phyloP scores from a whole-genome alignment of 2,797 vertebrate species.

The Gambelia wislizenii region DNA sequence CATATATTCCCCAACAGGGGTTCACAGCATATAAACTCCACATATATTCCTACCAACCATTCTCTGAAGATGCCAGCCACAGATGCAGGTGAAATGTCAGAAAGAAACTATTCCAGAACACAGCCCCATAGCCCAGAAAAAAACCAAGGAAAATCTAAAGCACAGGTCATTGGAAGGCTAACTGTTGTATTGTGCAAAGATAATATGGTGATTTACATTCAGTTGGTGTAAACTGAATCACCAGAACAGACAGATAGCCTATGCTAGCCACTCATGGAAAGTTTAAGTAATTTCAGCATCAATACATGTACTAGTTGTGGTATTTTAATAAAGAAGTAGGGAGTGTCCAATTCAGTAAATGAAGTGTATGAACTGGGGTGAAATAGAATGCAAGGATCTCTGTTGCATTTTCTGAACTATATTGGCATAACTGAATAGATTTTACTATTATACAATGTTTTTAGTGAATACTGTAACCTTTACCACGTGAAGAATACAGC shows the following conservation, averaged over 20 bases:
- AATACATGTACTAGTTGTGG: neutral
- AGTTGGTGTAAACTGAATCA: constrained; percentile 4
- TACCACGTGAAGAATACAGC: too few relatives aligned
- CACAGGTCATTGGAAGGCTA: neutral
- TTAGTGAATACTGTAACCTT: neutral
- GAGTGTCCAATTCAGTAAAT: neutral
- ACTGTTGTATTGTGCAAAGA: constrained; percentile 6
- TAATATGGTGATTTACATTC: neutral
- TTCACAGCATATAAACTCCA: too few relatives aligned
- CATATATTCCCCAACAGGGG: too few relatives aligned
- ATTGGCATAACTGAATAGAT: neutral
- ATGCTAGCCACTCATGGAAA: too few relatives aligned
- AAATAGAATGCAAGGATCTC: neutral
- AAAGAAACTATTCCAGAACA: too few relatives aligned
- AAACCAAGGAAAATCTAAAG: too few relatives aligned
- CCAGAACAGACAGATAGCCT: neutral
- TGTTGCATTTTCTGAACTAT: neutral
- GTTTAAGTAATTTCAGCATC: neutral
- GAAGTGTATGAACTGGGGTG: neutral
- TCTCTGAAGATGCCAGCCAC: too few relatives aligned
- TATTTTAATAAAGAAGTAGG: neutral
- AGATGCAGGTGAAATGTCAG: too few relatives aligned
- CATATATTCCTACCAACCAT: too few relatives aligned
- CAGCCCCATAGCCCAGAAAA: too few relatives aligned
- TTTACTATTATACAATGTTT: neutral